These are phyloP conservation scores for Scaptomyza caliginosa DNA, from an alignment of 2,888 invertebrate genomes.

Conservation along the genomic window DNA sequence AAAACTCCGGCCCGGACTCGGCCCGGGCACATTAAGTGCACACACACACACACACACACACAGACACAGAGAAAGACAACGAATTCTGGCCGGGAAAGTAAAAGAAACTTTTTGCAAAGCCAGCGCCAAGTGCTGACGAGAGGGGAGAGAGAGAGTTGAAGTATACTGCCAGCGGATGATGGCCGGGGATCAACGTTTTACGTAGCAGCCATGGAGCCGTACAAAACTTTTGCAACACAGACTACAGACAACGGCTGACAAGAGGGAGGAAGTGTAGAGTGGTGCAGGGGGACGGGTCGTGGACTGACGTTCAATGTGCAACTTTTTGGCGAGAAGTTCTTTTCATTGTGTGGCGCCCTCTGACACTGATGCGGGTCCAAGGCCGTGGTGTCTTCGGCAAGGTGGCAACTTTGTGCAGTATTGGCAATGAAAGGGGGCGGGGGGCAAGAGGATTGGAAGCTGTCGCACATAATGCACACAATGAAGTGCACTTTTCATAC, in stretches of 20 bases:
- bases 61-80: conserved; percentile 60
- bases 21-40: conserved; percentile 68
- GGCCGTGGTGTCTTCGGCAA: conserved; percentile 8
- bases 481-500: conserved; percentile 82
- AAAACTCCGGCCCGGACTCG: conserved; percentile 55
- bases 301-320: conserved; percentile 56
- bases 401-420: not conserved
- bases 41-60: not conserved
- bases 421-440: not conserved
- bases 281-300: not conserved
- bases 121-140: conserved; percentile 53
- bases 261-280: not conserved
- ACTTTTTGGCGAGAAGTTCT: conserved; percentile 77
- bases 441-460: conserved; percentile 34
- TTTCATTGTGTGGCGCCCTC: conserved; percentile 72
- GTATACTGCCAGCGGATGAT: conserved; percentile 70
- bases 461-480: conserved; percentile 81
- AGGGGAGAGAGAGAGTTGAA: not conserved
- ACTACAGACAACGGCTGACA: not conserved
- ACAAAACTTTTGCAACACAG: conserved; percentile 53
- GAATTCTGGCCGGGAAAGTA: conserved; percentile 42
- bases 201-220: conserved; percentile 63
- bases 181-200: conserved; percentile 81
- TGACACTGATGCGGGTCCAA: conserved; percentile 62
- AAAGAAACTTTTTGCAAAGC: conserved; percentile 67